phyloP scores from a whole-genome alignment of 2,888 invertebrate species.

The Trissolcus japonicus region DNA sequence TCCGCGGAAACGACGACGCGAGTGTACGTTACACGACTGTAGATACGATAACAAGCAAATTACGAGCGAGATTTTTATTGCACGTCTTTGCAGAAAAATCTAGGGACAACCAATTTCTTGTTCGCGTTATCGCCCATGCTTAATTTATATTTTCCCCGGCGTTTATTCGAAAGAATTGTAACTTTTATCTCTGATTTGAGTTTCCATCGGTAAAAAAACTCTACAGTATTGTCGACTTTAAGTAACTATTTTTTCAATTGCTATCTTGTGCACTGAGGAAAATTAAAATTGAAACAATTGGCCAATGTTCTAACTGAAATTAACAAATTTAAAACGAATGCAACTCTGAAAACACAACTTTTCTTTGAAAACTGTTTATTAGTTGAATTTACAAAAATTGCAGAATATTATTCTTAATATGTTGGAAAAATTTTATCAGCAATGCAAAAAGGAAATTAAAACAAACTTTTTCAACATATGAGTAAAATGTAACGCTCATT shows the following conservation, averaged over 20 bases:
- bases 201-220: too few species aligned
- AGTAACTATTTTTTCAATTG: background rate
- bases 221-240: background rate
- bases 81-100: slow-evolving; percentile 30
- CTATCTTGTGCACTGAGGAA: too few species aligned
- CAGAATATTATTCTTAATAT: too few species aligned
- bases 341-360: too few species aligned
- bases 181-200: slow-evolving; percentile 20
- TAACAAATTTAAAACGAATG: too few species aligned
- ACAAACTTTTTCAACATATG: background rate
- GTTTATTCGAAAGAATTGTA: slow-evolving; percentile 13
- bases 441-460: background rate
- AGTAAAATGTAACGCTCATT: background rate
- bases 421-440: background rate
- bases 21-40: slow-evolving; percentile 31
- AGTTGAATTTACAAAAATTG: too few species aligned
- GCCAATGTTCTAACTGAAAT: too few species aligned
- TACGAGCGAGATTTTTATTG: slow-evolving; percentile 33
- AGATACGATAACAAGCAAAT: slow-evolving; percentile 40
- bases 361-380: too few species aligned
- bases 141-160: slow-evolving; percentile 29
- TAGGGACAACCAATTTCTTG: slow-evolving; percentile 39
- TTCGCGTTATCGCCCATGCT: slow-evolving; percentile 24
- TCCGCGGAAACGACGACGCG: slow-evolving; percentile 40
- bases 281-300: too few species aligned